A percentile compares a stretch with the other conserved stretches of the same genome.
These are phyloP conservation scores for Phaethon lepturus DNA, from an alignment of 2,113 vertebrate species.

Conservation along the genomic window DNA sequence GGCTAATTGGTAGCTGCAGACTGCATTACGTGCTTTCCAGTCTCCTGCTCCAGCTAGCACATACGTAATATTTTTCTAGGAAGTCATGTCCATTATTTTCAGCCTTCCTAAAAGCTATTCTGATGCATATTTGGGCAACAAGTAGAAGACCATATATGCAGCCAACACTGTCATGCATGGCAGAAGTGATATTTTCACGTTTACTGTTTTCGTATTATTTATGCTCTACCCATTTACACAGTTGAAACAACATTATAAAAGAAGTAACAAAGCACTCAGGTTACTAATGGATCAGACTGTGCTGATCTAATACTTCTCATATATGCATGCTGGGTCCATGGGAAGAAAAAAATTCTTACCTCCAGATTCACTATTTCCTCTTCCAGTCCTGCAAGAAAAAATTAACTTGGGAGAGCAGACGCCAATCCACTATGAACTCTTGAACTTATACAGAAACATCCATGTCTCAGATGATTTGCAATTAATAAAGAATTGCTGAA, in stretches of 20 bases:
- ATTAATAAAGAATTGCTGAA: neutral
- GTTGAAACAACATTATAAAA: neutral
- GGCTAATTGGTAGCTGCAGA: neutral
- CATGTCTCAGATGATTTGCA: neutral
- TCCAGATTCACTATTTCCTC: neutral
- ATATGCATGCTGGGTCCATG: neutral
- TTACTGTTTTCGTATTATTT: neutral
- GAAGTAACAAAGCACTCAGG: neutral
- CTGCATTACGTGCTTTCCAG: neutral
- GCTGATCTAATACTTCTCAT: neutral
- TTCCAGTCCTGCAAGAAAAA: neutral
- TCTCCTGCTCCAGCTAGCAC: neutral
- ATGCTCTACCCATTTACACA: neutral
- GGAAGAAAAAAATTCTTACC: neutral
- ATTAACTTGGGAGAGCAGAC: neutral
- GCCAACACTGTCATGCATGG: neutral
- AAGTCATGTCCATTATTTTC: neutral
- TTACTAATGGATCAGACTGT: neutral
- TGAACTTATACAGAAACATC: neutral
- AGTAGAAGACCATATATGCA: neutral
- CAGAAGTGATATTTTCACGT: neutral
- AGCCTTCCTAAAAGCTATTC: neutral
- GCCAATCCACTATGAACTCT: neutral
- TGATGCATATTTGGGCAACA: neutral
- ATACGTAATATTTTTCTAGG: fast-evolving